Conservation (phyloP, 2,113 vertebrate genomes). For the Fregetta grallaria region DNA sequence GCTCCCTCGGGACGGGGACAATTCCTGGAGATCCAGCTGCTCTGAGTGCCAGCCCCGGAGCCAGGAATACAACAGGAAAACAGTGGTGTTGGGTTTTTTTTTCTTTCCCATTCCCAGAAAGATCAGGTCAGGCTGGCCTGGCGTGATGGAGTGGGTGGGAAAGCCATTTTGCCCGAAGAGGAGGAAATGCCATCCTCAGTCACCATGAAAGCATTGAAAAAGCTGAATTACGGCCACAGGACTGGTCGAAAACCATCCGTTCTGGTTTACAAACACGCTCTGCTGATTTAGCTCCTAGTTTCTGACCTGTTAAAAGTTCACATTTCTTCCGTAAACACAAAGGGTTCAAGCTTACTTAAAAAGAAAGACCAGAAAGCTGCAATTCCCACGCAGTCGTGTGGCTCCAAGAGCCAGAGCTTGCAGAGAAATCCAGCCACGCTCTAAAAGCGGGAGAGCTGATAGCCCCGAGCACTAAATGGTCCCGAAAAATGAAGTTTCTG, state of each 20-base stretch:
- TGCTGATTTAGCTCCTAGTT: background rate
- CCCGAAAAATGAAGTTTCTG: background rate
- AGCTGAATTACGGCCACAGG: background rate
- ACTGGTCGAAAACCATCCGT: background rate
- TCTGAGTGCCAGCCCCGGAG: background rate
- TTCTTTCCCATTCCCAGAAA: background rate
- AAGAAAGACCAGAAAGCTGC: background rate
- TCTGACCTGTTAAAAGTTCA: background rate
- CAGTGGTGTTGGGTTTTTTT: background rate
- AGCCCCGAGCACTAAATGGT: background rate
- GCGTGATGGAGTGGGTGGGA: background rate
- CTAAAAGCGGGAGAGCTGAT: accelerated
- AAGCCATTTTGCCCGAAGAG: background rate
- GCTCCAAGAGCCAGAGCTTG: background rate
- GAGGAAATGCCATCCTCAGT: constrained; percentile 3
- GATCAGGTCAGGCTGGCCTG: background rate
- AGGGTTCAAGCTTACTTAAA: background rate
- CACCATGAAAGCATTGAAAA: background rate
- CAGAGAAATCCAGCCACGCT: background rate
- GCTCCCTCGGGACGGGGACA: background rate
- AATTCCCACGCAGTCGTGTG: background rate
- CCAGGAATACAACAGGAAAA: background rate
- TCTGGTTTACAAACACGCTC: background rate
- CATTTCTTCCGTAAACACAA: background rate
- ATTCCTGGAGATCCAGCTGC: background rate